Percentiles rank a stretch among this genome's conserved stretches.
Evolutionary conservation across 2,113 vertebrate species (phyloP).

Genomic region (Bostrychus sinensis): DNA sequence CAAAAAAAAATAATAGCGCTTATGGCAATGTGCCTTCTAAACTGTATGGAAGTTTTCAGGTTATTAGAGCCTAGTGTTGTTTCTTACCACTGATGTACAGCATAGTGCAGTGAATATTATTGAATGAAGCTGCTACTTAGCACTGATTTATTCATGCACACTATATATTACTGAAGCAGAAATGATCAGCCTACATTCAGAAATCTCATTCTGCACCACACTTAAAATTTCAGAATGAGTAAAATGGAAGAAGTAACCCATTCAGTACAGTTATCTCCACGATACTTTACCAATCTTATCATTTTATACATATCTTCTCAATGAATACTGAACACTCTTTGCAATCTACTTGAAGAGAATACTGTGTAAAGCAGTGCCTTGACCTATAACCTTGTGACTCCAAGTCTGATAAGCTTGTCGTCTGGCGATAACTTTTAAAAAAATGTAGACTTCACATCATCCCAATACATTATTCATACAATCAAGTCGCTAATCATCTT

Average conservation of each 20-base stretch:
- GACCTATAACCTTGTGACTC: conserved; percentile 41
- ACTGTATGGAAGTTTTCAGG: too few relatives aligned
- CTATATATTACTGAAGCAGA: conserved; percentile 25
- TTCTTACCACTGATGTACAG: background rate
- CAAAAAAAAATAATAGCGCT: too few relatives aligned
- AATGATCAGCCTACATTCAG: conserved; percentile 41
- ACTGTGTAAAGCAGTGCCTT: conserved; percentile 13
- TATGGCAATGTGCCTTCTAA: too few relatives aligned
- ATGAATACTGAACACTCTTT: conserved; percentile 7
- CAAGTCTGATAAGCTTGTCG: conserved; percentile 3
- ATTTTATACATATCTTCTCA: conserved; percentile 22
- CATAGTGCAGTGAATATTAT: background rate
- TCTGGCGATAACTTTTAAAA: conserved; percentile 33
- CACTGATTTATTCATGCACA: conserved; percentile 25
- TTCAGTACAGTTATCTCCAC: conserved; percentile 53
- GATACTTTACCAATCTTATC: conserved; percentile 27
- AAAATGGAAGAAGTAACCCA: conserved; percentile 29
- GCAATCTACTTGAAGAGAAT: conserved; percentile 28
- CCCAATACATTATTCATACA: conserved; percentile 73
- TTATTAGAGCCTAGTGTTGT: background rate
- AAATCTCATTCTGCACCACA: conserved; percentile 45
- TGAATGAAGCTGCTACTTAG: background rate
- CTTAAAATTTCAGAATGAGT: conserved; percentile 45
- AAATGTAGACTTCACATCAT: conserved; percentile 51
- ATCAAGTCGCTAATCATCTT: conserved; percentile 72